Base-by-base conservation (phyloP, 2,888 invertebrate species). In the Tachina lurida region DNA sequence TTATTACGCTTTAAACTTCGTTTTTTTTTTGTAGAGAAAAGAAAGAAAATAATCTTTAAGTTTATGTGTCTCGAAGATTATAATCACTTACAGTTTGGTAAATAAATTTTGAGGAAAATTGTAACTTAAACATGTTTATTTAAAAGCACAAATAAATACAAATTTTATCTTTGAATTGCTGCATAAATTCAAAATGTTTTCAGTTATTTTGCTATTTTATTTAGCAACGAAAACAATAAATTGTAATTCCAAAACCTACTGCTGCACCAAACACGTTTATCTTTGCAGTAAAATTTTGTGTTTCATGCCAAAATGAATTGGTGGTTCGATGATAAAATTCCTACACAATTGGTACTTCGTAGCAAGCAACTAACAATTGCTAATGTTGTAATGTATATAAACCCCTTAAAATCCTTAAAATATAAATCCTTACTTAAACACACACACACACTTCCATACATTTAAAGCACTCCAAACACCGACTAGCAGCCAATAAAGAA, bases 61-160 rank as follows among this genome's bases (percentile, higher is more conserved):
- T 86, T 87, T 87, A 87, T 87, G 75, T 84, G 87, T 87, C 87
- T 87, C 85, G 84, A 68, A 74, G 87, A 87, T 87, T 62, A 39
- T 31, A 79, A 87, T 87, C 87, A 43, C n/a, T 67, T 41, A 54
- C 54, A 47, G 70, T 62, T 31, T 60, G 68, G 31, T 49, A 60
- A 76, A 83, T 83, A 86, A 86, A 83, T 86, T 81, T 67, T 13
- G 7, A 60, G n/a, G 31, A 39, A 73, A 76, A 43, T 63, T 78
- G 76, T 80, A 73, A 83, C 73, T 83, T 83, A 79, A 74, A 71
- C 75, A 75, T 70, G 17, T 75, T 75, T 79, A 68, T 75, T 75
- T 54, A 31, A 43, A 43, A 13, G n/a, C 19, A 39, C 22, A 74
- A 74, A 73, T 65, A 65, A 71, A 54, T 68, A 71, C 43, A 68